phyloP scores from a whole-genome alignment of 1,140 invertebrate species.

The Diachasmimorpha longicaudata region DNA sequence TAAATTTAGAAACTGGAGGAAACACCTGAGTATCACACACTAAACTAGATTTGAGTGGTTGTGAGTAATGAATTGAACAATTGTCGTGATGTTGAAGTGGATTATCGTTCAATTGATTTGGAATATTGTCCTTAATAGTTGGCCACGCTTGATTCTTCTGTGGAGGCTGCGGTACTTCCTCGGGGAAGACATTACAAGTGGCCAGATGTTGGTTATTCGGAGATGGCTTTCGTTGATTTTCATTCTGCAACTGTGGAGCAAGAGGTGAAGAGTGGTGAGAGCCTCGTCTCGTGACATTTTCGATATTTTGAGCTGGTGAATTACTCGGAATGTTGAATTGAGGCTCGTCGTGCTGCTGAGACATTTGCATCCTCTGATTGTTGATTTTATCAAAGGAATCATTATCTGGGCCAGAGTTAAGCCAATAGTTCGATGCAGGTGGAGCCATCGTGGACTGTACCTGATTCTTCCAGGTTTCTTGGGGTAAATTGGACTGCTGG shows the following conservation, averaged over 20 bases:
- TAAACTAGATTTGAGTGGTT: neutral
- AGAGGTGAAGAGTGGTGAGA: neutral
- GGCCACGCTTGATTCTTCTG: neutral
- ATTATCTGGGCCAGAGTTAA: constrained; percentile 34
- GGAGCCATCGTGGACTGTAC: constrained; percentile 13
- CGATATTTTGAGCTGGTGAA: constrained; percentile 27
- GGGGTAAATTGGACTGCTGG: constrained; percentile 14
- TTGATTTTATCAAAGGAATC: constrained; percentile 30
- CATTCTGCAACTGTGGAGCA: constrained; percentile 22
- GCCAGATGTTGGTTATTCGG: constrained; percentile 7
- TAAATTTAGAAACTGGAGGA: neutral
- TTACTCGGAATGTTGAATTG: constrained; percentile 14
- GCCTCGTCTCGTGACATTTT: constrained; percentile 1
- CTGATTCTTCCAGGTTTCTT: constrained; percentile 47
- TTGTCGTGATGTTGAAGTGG: neutral
- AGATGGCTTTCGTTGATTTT: constrained; percentile 28
- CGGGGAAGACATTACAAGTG: neutral
- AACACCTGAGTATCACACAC: neutral
- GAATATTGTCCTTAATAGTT: neutral
- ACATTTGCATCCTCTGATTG: constrained; percentile 22
- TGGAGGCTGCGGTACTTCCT: neutral
- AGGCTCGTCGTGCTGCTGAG: constrained; percentile 18
- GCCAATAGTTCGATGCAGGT: constrained; percentile 35
- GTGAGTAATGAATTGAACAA: neutral
- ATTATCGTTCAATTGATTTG: neutral